These are phyloP conservation scores for Caenorhabditis wallacei DNA, from an alignment of 2,888 invertebrate genomes.

Conservation along the genomic window DNA sequence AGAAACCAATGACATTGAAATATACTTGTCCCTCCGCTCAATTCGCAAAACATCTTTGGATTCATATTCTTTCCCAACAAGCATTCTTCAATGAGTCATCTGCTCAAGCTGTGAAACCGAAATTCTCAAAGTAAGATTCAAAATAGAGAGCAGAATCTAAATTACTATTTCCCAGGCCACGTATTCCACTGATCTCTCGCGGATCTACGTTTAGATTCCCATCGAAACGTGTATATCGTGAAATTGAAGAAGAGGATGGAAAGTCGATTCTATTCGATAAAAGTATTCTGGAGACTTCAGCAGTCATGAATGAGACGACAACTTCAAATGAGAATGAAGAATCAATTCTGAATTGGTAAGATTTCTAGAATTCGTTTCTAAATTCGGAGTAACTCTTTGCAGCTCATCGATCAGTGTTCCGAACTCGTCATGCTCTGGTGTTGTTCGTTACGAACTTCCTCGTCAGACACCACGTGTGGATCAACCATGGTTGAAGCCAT, in stretches of 20 bases:
- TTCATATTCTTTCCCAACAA: constrained; percentile 97
- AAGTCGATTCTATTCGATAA: constrained; percentile 31
- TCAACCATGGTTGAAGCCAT: constrained; percentile 65
- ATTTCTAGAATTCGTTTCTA: background rate
- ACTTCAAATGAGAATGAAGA: constrained; percentile 31
- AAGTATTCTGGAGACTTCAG: constrained; percentile 26
- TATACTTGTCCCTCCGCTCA: constrained; percentile 95
- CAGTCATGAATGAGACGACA: constrained; percentile 27
- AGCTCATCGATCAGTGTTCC: constrained; percentile 60
- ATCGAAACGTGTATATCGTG: constrained; percentile 76
- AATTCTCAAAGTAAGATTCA: constrained; percentile 75
- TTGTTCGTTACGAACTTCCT: constrained; percentile 70
- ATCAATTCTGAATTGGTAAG: constrained; percentile 47
- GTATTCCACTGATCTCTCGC: constrained; percentile 77
- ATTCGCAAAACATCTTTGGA: constrained; percentile 96
- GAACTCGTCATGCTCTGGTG: constrained; percentile 15
- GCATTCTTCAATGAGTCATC: constrained; percentile 90
- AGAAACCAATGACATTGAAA: constrained; percentile 87
- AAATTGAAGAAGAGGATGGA: constrained; percentile 72
- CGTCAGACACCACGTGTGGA: constrained; percentile 73
- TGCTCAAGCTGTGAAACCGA: constrained; percentile 75
- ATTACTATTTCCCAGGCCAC: no score
- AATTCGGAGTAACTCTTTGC: background rate
- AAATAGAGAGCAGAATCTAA: background rate
- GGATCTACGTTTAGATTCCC: constrained; percentile 82